Percentiles rank a stretch among this genome's conserved stretches.
These are phyloP conservation scores for Cataglyphis cursor DNA, from an alignment of 2,888 invertebrate genomes.

Conservation along the genomic window DNA sequence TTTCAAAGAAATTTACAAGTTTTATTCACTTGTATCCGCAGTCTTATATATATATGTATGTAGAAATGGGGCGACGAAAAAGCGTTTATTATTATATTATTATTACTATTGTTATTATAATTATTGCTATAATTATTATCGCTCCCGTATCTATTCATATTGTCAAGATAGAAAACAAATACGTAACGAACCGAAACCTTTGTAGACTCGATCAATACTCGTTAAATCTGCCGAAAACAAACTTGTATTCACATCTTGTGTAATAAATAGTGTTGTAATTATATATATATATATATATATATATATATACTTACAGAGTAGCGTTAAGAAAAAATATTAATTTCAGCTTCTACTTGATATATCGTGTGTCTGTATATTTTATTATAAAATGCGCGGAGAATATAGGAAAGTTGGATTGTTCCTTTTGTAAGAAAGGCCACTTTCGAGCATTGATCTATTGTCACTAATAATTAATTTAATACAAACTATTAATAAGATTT, in stretches of 20 bases:
- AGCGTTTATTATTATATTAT: slow-evolving; percentile 46
- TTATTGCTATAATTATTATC: slow-evolving; percentile 47
- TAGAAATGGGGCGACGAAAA: slow-evolving; percentile 49
- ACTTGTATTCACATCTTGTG: slow-evolving; percentile 76
- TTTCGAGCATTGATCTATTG: slow-evolving; percentile 81
- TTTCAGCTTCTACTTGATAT: slow-evolving; percentile 67
- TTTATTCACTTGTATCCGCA: slow-evolving; percentile 55
- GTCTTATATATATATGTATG: slow-evolving; percentile 43
- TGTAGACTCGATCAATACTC: slow-evolving; percentile 75
- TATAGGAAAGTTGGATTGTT: slow-evolving; percentile 80
- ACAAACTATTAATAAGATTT: not conserved
- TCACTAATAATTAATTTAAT: slow-evolving; percentile 66
- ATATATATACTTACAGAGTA: slow-evolving; percentile 52
- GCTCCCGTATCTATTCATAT: slow-evolving; percentile 62
- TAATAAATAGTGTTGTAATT: slow-evolving; percentile 74
- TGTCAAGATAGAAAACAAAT: slow-evolving; percentile 58
- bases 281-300: slow-evolving; percentile 52
- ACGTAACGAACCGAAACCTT: slow-evolving; percentile 61
- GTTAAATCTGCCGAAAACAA: slow-evolving; percentile 70
- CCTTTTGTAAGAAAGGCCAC: slow-evolving; percentile 77
- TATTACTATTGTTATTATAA: slow-evolving; percentile 44
- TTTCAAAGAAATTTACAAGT: slow-evolving; percentile 40
- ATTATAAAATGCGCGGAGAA: slow-evolving; percentile 74
- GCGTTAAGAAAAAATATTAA: slow-evolving; percentile 52
- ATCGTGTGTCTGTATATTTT: slow-evolving; percentile 77